These are phyloP conservation scores for Festucalex cinctus DNA, from an alignment of 2,113 vertebrate species.

Conservation along the genomic window DNA sequence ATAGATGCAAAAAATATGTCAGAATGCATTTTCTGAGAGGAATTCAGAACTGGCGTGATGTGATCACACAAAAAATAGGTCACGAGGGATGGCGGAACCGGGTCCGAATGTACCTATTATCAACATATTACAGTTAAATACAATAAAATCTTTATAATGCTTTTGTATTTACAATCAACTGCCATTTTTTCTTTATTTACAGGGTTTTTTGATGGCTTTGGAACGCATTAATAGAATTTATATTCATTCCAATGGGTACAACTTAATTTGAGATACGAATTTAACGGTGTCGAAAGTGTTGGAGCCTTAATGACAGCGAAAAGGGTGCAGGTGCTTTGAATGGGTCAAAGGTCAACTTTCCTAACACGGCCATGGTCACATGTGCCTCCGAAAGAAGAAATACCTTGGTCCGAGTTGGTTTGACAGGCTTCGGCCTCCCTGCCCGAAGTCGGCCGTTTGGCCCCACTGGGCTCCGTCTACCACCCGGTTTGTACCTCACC, in stretches of 20 bases:
- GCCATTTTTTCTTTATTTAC: no score
- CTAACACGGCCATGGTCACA: not conserved
- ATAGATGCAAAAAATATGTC: no score
- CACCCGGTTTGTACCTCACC: not conserved
- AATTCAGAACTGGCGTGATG: no score
- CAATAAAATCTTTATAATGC: no score
- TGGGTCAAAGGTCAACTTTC: not conserved
- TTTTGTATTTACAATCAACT: no score
- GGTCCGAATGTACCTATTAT: no score
- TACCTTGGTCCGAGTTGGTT: conserved; percentile 9
- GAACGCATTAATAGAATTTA: not conserved
- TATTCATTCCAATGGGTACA: not conserved
- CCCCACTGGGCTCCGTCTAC: not conserved
- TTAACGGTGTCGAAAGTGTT: not conserved
- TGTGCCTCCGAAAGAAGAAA: not conserved
- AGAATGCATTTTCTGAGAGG: no score
- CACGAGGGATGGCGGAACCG: no score
- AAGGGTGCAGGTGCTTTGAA: not conserved
- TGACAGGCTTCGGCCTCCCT: conserved; percentile 12
- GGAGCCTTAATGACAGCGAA: not conserved
- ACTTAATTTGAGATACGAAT: not conserved
- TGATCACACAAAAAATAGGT: no score
- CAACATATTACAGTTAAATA: no score
- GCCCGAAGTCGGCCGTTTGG: not conserved
- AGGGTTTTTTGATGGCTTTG: not conserved